Evolutionary conservation across 2,888 invertebrate genomes (phyloP).

Genomic region (Oscheius sp.): DNA sequence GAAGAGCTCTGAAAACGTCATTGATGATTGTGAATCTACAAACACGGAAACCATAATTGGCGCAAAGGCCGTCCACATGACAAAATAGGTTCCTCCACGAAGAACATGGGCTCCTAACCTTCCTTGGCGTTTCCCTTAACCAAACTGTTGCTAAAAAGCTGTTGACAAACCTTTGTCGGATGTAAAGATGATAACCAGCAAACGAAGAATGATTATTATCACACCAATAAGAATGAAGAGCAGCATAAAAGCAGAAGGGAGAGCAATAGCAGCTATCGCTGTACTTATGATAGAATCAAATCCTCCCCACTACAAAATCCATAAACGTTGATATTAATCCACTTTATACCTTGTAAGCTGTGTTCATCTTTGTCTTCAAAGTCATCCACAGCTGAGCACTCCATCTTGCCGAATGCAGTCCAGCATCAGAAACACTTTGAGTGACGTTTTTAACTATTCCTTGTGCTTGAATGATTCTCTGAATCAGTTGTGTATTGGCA

Average conservation of each 20-base stretch:
- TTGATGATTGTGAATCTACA: not conserved
- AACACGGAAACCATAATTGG: not conserved
- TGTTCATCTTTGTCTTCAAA: not conserved
- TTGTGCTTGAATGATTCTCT: not conserved
- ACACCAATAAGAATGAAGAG: not conserved
- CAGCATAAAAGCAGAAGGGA: not conserved
- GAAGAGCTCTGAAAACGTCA: not conserved
- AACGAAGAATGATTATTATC: not conserved
- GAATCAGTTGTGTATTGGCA: not conserved
- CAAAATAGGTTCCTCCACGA: not conserved
- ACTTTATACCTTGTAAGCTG: not conserved
- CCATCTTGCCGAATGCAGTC: not conserved
- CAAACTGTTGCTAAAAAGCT: not conserved
- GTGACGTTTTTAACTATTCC: not conserved
- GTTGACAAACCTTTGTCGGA: not conserved
- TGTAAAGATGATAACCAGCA: not conserved
- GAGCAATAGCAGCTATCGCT: not conserved
- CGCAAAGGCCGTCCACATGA: not conserved
- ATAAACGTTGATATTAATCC: not conserved
- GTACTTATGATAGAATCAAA: not conserved
- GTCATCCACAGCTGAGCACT: conserved; percentile 1
- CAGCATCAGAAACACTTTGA: not conserved
- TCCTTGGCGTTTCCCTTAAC: not conserved
- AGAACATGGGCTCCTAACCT: not conserved
- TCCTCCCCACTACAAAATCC: not conserved